Evolutionary conservation across 2,113 vertebrate genomes (phyloP).

Genomic region (Chascanopsetta lugubris): DNA sequence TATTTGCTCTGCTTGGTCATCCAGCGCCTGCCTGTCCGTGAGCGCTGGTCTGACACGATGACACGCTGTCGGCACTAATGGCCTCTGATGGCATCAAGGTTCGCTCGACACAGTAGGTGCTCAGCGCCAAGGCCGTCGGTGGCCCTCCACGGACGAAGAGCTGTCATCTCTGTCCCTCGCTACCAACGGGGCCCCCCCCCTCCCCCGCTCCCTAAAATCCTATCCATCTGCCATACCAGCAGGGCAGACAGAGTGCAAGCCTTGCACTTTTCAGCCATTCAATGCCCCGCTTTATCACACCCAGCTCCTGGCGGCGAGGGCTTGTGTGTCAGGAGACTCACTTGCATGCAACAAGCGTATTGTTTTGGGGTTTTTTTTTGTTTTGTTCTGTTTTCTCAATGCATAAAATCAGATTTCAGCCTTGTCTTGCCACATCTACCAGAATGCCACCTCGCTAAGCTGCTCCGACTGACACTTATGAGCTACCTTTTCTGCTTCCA

Average conservation of each 20-base stretch:
- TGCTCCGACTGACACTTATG: conserved; percentile 3
- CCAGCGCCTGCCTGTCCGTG: conserved; percentile 41
- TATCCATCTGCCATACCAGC: conserved; percentile 73
- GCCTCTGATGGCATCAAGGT: conserved; percentile 68
- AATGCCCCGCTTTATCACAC: conserved; percentile 42
- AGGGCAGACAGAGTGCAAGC: conserved; percentile 61
- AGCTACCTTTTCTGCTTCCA: conserved; percentile 3
- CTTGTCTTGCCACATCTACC: not conserved
- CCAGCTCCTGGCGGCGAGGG: conserved; percentile 31
- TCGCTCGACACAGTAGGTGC: conserved; percentile 64
- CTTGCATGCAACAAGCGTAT: conserved; percentile 38
- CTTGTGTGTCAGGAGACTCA: conserved; percentile 28
- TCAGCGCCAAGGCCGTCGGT: conserved; percentile 62
- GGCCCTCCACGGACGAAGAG: conserved; percentile 57
- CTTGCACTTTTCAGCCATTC: conserved; percentile 65
- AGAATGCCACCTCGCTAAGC: not conserved
- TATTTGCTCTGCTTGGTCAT: conserved; percentile 58
- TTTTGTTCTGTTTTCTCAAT: not conserved
- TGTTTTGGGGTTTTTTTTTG: conserved; percentile 15
- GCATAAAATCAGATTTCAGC: not conserved
- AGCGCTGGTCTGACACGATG: conserved; percentile 55
- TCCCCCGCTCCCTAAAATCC: conserved; percentile 56
- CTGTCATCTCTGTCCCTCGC: conserved; percentile 70
- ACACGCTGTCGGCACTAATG: conserved; percentile 70
- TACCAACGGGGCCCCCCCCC: conserved; percentile 50